Base-by-base conservation (phyloP, 2,113 vertebrate genomes). In the Laterallus jamaicensis region DNA sequence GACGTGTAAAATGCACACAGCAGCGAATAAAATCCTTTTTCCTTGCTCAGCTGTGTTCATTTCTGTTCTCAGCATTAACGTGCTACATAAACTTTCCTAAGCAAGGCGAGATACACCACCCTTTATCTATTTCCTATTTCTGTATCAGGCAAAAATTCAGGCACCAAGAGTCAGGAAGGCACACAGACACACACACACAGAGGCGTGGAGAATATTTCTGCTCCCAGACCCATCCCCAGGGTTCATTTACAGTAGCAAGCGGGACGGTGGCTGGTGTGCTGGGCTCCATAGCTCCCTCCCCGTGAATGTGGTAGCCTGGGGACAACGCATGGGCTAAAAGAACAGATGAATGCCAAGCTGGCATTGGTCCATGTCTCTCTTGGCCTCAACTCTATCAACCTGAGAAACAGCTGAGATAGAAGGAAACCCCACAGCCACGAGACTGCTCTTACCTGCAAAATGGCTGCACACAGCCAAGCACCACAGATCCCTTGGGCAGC, bases 381-480 rank as follows among this genome's bases (percentile, higher is more conserved):
- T 15, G 39, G n/a, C 10, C 29, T 76, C 35, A 84, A 64, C 19
- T 69, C 73, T 24, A n/a, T 6, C 22, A 76, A 24, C 37, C 10
- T 37, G 19, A 37, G 25, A 82, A 55, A 67, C 15, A 42, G 3
- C 24, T 56, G n/a, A 83, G 39, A 78, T 15, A 17, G 4, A 21
- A 79, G 16, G 9, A 73, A 76, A 74, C 4, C 11, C 6, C 25
- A 50, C 9, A 42, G 6, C 10, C 14, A 9, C 2, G 5, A 9
- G 3, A 21, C 22, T 26, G 5, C 24, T 22, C 15, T 25, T 86
- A 14, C 19, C 29, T 68, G 25, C 2, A 6, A 82, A 64, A 62
- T 9, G 37, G 4, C 11, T 84, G 26, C 9, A 26, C 0, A 4
- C 15, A 44, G 62, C 26, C 63, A 62, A 0, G 1, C 16, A 31